phyloP scores from a whole-genome alignment of 2,888 invertebrate genomes.

The Campoplex nolae region DNA sequence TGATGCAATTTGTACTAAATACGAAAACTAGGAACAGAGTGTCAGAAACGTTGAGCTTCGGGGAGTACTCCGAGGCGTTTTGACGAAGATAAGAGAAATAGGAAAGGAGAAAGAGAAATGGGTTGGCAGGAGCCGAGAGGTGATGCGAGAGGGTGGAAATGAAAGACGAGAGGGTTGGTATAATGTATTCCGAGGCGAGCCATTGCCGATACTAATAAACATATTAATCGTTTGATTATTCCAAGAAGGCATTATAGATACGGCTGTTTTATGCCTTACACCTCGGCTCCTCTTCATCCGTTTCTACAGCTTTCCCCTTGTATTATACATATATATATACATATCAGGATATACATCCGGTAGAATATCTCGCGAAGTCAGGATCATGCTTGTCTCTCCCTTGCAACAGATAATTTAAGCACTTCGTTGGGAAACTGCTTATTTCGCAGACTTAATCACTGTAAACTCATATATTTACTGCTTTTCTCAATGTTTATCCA shows the following conservation, averaged over 20 bases:
- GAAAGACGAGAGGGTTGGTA: conserved; percentile 67
- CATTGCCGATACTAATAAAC: conserved; percentile 80
- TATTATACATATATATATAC: conserved; percentile 29
- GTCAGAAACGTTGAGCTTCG: conserved; percentile 1
- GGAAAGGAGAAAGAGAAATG: conserved; percentile 28
- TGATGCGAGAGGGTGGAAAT: conserved; percentile 52
- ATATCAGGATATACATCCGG: conserved; percentile 32
- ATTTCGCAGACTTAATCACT: conserved; percentile 65
- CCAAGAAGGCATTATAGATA: conserved; percentile 77
- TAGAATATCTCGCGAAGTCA: conserved; percentile 54
- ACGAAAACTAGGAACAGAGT: conserved; percentile 16
- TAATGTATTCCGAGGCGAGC: conserved; percentile 77
- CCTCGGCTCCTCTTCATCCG: conserved; percentile 73
- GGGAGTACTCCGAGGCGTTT: conserved; percentile 37
- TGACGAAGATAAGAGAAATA: conserved; percentile 32
- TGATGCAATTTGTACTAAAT: conserved; percentile 6
- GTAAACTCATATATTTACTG: background rate
- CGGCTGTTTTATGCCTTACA: conserved; percentile 74
- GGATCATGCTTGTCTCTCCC: conserved; percentile 40
- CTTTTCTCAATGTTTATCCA: background rate
- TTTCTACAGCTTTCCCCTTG: conserved; percentile 45
- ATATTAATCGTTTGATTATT: conserved; percentile 81
- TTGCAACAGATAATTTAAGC: conserved; percentile 34
- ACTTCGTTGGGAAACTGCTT: conserved; percentile 64
- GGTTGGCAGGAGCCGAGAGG: conserved; percentile 22